phyloP scores from a whole-genome alignment of 2,113 vertebrate species.

The Syngnathus scovelli region DNA sequence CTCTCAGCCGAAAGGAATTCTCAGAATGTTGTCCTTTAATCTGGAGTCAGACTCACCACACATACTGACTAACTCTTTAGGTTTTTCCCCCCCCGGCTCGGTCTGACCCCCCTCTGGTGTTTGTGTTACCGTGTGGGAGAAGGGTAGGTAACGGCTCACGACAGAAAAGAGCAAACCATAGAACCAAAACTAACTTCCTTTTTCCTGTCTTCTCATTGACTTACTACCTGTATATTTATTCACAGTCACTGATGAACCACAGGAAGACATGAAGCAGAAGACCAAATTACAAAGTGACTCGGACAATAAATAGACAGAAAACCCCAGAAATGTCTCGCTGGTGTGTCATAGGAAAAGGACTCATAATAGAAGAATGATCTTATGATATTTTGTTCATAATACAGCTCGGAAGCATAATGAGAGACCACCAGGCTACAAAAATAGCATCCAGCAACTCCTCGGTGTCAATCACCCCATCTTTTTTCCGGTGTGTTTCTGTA shows the following conservation, averaged over 20 bases:
- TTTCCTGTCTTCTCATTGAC: slow-evolving; percentile 12
- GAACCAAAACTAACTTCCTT: slow-evolving; percentile 18
- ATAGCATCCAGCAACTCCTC: neutral
- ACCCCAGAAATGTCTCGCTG: neutral
- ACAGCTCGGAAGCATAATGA: neutral
- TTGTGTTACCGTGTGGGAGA: slow-evolving; percentile 37
- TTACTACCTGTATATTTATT: slow-evolving; percentile 11
- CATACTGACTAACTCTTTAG: slow-evolving; percentile 20
- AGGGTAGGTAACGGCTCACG: slow-evolving; percentile 28
- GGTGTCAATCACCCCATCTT: neutral
- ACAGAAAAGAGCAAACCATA: slow-evolving; percentile 30
- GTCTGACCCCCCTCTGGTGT: slow-evolving; percentile 67
- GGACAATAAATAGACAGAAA: neutral
- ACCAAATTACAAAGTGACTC: slow-evolving; percentile 1
- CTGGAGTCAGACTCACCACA: slow-evolving; percentile 73
- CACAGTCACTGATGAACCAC: slow-evolving; percentile 20
- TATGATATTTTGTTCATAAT: neutral
- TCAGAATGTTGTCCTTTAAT: slow-evolving; percentile 91
- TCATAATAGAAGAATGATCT: neutral
- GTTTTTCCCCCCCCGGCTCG: slow-evolving; percentile 62
- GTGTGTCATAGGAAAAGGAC: neutral
- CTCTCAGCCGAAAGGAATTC: slow-evolving; percentile 87
- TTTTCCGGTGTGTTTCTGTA: slow-evolving; percentile 17
- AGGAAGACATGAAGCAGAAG: slow-evolving; percentile 46
- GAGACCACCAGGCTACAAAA: neutral